phyloP scores from a whole-genome alignment of 2,113 vertebrate species.

The Octodon degus region DNA sequence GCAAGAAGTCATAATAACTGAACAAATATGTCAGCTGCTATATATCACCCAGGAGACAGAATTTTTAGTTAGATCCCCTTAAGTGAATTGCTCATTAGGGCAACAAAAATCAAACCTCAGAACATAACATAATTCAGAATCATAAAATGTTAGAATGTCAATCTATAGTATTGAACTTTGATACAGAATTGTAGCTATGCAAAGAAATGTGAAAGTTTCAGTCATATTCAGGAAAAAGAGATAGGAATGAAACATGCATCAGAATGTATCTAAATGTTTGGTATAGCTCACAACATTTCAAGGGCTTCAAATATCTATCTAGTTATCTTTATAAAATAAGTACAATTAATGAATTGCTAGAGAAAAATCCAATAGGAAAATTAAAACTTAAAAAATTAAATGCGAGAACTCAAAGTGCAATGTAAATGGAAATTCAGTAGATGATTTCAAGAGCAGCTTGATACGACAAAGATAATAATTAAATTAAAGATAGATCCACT shows the following conservation, averaged over 20 bases:
- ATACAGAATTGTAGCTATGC: neutral
- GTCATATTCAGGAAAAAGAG: neutral
- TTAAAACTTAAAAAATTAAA: constrained; percentile 9
- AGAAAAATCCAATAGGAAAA: neutral
- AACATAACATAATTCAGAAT: constrained; percentile 22
- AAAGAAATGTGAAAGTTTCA: constrained; percentile 3
- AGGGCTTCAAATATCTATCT: neutral
- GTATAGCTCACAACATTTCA: neutral
- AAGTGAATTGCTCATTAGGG: neutral
- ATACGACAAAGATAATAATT: neutral
- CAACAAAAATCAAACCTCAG: constrained; percentile 5
- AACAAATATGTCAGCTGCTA: constrained; percentile 11
- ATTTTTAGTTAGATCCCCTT: constrained; percentile 19
- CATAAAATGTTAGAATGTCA: neutral
- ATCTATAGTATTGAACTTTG: neutral
- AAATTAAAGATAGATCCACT: neutral
- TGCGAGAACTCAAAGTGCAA: neutral
- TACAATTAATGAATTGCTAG: neutral
- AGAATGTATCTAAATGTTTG: neutral
- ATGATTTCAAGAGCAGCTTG: neutral
- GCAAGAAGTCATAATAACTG: constrained; percentile 44
- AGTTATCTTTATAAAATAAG: constrained; percentile 12
- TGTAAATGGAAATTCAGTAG: constrained; percentile 30
- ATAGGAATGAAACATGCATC: neutral
- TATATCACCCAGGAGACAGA: neutral